Evolutionary conservation across 2,797 vertebrate genomes (phyloP).

Genomic region (Mus spretus): DNA sequence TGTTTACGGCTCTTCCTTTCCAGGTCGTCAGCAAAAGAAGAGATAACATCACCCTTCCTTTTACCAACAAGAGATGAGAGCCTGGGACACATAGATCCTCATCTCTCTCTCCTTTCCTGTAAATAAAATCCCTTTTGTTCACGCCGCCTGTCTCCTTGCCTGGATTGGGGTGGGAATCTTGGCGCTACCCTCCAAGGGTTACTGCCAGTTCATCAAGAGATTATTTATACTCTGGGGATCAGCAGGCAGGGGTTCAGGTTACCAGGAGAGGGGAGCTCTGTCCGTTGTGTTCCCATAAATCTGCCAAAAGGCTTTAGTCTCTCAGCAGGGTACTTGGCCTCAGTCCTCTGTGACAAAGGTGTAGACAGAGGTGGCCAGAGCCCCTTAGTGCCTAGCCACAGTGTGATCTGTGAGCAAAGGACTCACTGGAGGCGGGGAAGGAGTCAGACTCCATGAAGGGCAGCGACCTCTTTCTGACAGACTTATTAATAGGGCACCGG

Average conservation of each 20-base stretch:
- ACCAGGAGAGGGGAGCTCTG: conserved; percentile 85
- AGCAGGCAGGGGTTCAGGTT: conserved; percentile 83
- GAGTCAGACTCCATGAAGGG: conserved; percentile 73
- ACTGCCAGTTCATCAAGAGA: conserved; percentile 82
- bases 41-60: conserved; percentile 76
- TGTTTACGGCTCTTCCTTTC: background rate
- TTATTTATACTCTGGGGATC: conserved; percentile 87
- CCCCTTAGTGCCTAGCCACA: background rate
- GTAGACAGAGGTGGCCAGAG: conserved; percentile 36
- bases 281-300: conserved; percentile 79
- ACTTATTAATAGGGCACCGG: conserved; percentile 83
- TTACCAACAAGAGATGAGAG: conserved; percentile 29
- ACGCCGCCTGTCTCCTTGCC: conserved; percentile 54
- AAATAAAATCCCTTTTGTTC: conserved; percentile 85
- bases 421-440: conserved; percentile 78
- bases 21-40: conserved; percentile 90
- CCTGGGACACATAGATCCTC: conserved; percentile 31
- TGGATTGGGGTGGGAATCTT: conserved; percentile 73
- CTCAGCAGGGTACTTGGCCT: conserved; percentile 16
- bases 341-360: background rate
- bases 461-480: conserved; percentile 77
- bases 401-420: conserved; percentile 74
- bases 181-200: conserved; percentile 71
- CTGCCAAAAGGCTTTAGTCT: conserved; percentile 18
- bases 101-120: conserved; percentile 77